phyloP scores from a whole-genome alignment of 2,797 vertebrate genomes.

The Malacoraja senta region DNA sequence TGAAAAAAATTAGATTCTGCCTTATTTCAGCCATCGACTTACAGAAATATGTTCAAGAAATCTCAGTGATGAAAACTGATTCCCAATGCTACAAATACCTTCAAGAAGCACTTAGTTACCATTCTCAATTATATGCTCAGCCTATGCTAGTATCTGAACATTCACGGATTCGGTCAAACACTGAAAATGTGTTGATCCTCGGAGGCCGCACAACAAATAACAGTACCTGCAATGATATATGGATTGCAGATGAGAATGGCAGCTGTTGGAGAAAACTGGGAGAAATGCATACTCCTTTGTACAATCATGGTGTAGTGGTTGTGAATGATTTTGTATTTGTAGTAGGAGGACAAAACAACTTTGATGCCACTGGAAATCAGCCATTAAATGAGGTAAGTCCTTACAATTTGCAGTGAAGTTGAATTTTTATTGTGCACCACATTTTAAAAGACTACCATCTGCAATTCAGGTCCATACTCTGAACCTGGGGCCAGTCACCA shows the following conservation, averaged over 20 bases:
- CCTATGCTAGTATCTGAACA: slow-evolving; percentile 42
- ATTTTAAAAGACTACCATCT: background rate
- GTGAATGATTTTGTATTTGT: slow-evolving; percentile 51
- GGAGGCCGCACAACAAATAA: slow-evolving; percentile 46
- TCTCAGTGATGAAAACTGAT: slow-evolving; percentile 44
- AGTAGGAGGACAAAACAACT: slow-evolving; percentile 51
- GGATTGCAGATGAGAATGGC: slow-evolving; percentile 46
- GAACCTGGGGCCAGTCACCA: too few species aligned
- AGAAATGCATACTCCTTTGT: slow-evolving; percentile 47
- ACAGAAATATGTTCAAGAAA: slow-evolving; percentile 42
- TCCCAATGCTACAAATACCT: slow-evolving; percentile 46
- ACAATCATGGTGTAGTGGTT: slow-evolving; percentile 51
- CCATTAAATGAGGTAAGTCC: slow-evolving; percentile 52
- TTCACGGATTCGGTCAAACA: background rate
- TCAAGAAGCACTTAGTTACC: slow-evolving; percentile 49
- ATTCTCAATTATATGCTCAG: slow-evolving; percentile 45
- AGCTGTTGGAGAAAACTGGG: slow-evolving; percentile 43
- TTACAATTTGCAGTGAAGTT: background rate
- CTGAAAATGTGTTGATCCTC: slow-evolving; percentile 43
- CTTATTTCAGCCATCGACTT: slow-evolving; percentile 48
- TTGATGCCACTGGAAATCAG: slow-evolving; percentile 49
- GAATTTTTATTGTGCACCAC: background rate
- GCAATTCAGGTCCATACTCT: background rate
- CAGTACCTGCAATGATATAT: slow-evolving; percentile 42
- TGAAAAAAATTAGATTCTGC: slow-evolving; percentile 47